A percentile compares a stretch with the other conserved stretches of the same genome.
These are phyloP conservation scores for Eueremaeus valkanovi DNA, from an alignment of 2,888 invertebrate species.

Conservation along the genomic window DNA sequence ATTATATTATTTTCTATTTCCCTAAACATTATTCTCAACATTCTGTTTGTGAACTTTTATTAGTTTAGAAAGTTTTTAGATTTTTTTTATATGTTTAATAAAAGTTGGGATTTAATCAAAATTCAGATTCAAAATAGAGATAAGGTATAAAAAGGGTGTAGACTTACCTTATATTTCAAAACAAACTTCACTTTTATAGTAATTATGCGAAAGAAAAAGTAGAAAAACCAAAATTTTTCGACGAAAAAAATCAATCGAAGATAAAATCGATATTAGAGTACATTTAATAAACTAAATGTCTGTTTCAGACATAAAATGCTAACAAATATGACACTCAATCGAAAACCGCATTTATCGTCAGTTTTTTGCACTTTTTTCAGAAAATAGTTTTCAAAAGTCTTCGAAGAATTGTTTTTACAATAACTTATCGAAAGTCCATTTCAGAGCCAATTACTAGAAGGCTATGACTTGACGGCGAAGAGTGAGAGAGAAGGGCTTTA, in stretches of 20 bases:
- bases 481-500: neutral
- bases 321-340: neutral
- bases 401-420: neutral
- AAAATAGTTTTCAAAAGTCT: neutral
- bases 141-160: neutral
- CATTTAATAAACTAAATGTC: neutral
- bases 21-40: neutral
- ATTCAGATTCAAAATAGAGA: neutral
- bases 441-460: too few species aligned
- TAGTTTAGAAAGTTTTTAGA: neutral
- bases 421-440: neutral
- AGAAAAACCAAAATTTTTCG: neutral
- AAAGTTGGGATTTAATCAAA: neutral
- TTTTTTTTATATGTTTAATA: neutral
- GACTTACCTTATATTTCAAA: neutral
- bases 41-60: neutral
- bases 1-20: neutral
- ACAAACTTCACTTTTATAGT: too few species aligned
- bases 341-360: neutral
- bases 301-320: neutral
- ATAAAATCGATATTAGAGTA: neutral
- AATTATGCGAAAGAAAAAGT: too few species aligned
- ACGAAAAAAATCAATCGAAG: neutral
- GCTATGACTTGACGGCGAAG: too few species aligned
- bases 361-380: neutral